These are phyloP conservation scores for Podilymbus podiceps DNA, from an alignment of 2,113 vertebrate genomes.

Conservation along the genomic window DNA sequence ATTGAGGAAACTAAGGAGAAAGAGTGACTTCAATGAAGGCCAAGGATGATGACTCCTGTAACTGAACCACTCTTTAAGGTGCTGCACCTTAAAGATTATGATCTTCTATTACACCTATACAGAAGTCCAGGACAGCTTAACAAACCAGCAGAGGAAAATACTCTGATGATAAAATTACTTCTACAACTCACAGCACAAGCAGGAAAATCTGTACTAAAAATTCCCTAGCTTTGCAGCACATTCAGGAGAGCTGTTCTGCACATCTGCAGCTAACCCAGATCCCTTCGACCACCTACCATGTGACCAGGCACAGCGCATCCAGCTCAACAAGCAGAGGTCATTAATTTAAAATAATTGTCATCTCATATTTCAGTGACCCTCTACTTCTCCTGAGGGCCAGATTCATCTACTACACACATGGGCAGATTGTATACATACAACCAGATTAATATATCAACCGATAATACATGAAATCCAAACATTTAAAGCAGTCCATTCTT, in stretches of 20 bases:
- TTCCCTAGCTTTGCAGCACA: neutral
- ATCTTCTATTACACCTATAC: neutral
- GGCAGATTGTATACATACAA: rapidly evolving
- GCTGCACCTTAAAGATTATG: neutral
- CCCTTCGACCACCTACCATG: neutral
- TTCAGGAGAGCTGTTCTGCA: neutral
- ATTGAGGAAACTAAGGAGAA: neutral
- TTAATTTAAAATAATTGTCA: neutral
- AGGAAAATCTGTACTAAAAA: neutral
- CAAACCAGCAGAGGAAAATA: neutral
- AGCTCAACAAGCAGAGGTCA: neutral
- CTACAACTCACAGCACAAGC: neutral
- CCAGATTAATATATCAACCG: neutral
- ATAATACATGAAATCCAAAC: neutral
- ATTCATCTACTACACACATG: neutral
- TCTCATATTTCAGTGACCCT: neutral
- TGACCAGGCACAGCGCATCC: neutral
- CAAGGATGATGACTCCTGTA: neutral
- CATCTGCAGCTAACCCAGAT: neutral
- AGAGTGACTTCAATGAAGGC: neutral
- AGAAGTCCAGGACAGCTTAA: neutral
- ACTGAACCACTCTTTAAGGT: neutral
- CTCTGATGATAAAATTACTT: neutral
- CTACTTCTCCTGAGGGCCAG: neutral
- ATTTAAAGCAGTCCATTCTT: neutral